Evolutionary conservation across 2,113 vertebrate species (phyloP).

Genomic region (Rhadina sibilatrix): DNA sequence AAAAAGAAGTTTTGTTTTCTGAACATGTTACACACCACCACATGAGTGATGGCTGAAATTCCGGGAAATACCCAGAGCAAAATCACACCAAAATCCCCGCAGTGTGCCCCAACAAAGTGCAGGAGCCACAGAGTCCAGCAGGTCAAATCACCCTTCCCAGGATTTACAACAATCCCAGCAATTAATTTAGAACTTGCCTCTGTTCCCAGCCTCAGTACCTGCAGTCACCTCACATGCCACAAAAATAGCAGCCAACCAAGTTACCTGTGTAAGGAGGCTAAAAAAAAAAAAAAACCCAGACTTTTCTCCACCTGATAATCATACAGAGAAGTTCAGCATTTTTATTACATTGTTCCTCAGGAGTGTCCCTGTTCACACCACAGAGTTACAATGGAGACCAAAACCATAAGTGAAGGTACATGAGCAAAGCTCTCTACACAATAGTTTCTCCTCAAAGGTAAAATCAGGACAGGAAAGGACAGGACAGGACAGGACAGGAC

Average conservation of each 20-base stretch:
- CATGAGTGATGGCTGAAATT: not conserved
- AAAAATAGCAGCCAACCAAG: not conserved
- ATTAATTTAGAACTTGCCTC: not conserved
- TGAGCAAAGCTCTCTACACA: not conserved
- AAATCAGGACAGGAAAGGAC: too few species aligned
- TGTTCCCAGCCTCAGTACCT: not conserved
- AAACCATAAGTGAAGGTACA: not conserved
- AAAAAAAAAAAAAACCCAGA: not conserved
- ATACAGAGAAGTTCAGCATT: not conserved
- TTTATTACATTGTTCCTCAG: not conserved
- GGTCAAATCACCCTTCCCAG: not conserved
- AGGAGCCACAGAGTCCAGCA: rapidly evolving
- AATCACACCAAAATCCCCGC: not conserved
- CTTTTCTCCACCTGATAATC: not conserved
- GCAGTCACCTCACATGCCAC: not conserved
- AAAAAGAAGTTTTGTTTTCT: not conserved
- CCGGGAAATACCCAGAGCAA: not conserved
- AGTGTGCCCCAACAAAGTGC: rapidly evolving
- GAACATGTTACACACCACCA: not conserved
- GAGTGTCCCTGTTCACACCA: not conserved
- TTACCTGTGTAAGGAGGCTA: not conserved
- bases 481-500: too few species aligned
- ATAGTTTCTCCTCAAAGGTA: not conserved
- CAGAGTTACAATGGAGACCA: not conserved
- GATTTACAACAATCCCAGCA: not conserved